Conservation (phyloP, 2,797 vertebrate genomes). For the Crocidura indochinensis region DNA sequence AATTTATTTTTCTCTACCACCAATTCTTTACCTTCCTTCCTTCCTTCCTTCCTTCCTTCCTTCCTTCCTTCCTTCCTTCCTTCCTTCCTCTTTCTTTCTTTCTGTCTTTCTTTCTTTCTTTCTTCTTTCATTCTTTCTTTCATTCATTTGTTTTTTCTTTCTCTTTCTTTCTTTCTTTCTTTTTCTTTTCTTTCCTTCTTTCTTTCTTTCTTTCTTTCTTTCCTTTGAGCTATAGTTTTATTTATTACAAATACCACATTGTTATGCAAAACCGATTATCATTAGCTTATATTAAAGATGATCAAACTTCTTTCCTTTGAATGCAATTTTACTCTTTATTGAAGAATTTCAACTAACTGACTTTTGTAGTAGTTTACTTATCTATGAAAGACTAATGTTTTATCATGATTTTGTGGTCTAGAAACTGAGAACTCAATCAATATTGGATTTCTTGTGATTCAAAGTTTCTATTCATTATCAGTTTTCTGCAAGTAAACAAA, state of each 20-base stretch:
- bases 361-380: background rate
- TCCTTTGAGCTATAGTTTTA: background rate
- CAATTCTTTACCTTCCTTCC: no score
- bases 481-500: background rate
- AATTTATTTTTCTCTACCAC: background rate
- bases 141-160: no score
- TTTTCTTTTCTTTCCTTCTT: no score
- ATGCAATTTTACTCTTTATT: background rate
- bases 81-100: no score
- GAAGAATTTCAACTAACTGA: background rate
- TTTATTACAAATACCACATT: background rate
- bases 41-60: no score
- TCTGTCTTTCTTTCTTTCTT: no score
- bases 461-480: slow-evolving; percentile 1
- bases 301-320: background rate
- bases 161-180: no score
- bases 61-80: no score
- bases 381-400: rapidly evolving
- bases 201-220: background rate
- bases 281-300: background rate
- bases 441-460: background rate
- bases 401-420: background rate
- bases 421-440: background rate
- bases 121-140: no score
- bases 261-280: background rate